These are phyloP conservation scores for Plusia festucae DNA, from an alignment of 2,888 invertebrate species.

Conservation along the genomic window DNA sequence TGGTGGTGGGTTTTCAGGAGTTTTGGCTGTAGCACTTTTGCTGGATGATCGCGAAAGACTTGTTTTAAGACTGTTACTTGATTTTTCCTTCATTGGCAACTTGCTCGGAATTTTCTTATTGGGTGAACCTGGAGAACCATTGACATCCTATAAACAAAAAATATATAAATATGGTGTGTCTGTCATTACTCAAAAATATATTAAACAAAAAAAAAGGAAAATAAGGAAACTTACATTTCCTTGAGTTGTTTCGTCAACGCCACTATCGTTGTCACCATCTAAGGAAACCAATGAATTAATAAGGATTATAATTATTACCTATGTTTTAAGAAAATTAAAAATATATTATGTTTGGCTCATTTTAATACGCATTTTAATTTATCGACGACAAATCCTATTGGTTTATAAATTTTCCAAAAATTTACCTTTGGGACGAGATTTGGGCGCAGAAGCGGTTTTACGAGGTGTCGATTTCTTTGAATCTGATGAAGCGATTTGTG, in stretches of 20 bases:
- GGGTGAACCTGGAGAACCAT: conserved; percentile 93
- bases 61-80: conserved; percentile 84
- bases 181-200: no score
- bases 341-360: conserved; percentile 72
- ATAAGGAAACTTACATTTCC: conserved; percentile 91
- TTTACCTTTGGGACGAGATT: conserved; percentile 86
- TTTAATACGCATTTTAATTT: conserved; percentile 56
- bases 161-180: conserved; percentile 16
- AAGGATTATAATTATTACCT: conserved; percentile 9
- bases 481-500: conserved; percentile 69
- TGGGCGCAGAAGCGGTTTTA: conserved; percentile 82
- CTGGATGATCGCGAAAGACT: conserved; percentile 89
- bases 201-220: conserved; percentile 11
- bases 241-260: conserved; percentile 94
- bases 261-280: conserved; percentile 96
- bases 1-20: conserved; percentile 91
- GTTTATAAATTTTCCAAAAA: no score
- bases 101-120: conserved; percentile 92
- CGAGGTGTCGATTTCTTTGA: conserved; percentile 81
- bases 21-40: conserved; percentile 91
- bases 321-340: neutral
- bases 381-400: conserved; percentile 9
- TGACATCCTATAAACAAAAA: conserved; percentile 84
- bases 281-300: conserved; percentile 70
- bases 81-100: conserved; percentile 85